A percentile compares a stretch with the other conserved stretches of the same genome.
These are phyloP conservation scores for Psittacula echo DNA, from an alignment of 2,797 vertebrate species.

Conservation along the genomic window DNA sequence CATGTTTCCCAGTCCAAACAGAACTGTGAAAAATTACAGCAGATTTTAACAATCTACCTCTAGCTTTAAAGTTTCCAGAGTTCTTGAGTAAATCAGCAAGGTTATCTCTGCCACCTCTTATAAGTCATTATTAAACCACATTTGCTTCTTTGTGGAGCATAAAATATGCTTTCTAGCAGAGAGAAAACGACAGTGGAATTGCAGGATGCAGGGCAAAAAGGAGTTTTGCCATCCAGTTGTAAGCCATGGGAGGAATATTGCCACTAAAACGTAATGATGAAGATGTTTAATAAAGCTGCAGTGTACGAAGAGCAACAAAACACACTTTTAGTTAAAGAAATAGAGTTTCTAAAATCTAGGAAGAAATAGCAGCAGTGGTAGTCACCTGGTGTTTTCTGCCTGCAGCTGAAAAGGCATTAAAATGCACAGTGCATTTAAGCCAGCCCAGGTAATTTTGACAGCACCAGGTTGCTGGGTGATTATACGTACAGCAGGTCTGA, in stretches of 20 bases:
- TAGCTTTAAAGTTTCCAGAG: background rate
- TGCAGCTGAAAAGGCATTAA: background rate
- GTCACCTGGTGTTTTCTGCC: background rate
- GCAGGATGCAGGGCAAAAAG: background rate
- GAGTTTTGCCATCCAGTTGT: background rate
- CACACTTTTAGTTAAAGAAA: background rate
- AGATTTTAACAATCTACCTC: background rate
- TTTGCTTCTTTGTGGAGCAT: background rate
- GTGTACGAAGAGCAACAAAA: background rate
- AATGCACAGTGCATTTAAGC: accelerated
- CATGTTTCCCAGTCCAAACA: background rate
- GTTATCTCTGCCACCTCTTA: background rate
- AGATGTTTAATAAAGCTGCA: slow-evolving; percentile 19
- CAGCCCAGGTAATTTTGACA: slow-evolving; percentile 21
- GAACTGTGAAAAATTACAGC: background rate
- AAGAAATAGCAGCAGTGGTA: background rate
- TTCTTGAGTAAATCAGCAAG: background rate
- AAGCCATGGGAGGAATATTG: background rate
- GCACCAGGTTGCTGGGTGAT: background rate
- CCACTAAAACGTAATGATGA: background rate
- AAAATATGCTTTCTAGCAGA: background rate
- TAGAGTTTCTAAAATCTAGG: background rate
- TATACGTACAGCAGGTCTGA: background rate
- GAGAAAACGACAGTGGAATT: background rate
- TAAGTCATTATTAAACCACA: background rate